phyloP scores from a whole-genome alignment of 2,113 vertebrate genomes.

The Patagioenas fasciata region DNA sequence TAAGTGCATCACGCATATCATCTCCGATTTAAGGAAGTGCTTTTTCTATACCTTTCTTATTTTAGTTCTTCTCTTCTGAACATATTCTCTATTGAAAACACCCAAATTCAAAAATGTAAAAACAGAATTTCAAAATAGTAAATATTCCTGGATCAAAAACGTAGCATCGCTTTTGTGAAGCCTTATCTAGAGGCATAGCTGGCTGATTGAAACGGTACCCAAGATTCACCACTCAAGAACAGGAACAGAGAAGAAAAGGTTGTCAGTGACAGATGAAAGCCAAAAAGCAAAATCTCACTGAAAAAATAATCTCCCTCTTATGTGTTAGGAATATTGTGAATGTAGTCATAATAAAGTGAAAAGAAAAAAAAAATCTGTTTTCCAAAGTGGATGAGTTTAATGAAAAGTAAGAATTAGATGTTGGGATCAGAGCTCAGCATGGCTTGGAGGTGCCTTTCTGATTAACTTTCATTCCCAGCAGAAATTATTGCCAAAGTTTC shows the following conservation, averaged over 20 bases:
- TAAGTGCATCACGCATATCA: neutral
- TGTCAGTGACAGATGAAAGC: neutral
- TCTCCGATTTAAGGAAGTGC: neutral
- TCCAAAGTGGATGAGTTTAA: neutral
- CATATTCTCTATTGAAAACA: neutral
- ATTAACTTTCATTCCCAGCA: neutral
- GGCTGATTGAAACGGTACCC: neutral
- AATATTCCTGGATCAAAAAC: neutral
- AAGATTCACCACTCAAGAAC: neutral
- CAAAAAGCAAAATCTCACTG: neutral
- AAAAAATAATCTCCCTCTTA: neutral
- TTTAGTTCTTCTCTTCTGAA: neutral
- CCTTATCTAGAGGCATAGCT: neutral
- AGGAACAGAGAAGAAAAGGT: neutral
- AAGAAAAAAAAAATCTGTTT: neutral
- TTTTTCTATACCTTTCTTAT: neutral
- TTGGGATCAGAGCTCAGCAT: neutral
- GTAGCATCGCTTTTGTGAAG: neutral
- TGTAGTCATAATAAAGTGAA: neutral
- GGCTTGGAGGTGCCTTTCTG: neutral
- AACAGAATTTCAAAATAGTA: neutral
- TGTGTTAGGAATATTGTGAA: neutral
- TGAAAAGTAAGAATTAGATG: neutral
- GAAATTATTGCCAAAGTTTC: neutral
- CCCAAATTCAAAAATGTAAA: neutral